These are phyloP conservation scores for Bombus fervidus DNA, from an alignment of 1,140 invertebrate species.

Conservation along the genomic window DNA sequence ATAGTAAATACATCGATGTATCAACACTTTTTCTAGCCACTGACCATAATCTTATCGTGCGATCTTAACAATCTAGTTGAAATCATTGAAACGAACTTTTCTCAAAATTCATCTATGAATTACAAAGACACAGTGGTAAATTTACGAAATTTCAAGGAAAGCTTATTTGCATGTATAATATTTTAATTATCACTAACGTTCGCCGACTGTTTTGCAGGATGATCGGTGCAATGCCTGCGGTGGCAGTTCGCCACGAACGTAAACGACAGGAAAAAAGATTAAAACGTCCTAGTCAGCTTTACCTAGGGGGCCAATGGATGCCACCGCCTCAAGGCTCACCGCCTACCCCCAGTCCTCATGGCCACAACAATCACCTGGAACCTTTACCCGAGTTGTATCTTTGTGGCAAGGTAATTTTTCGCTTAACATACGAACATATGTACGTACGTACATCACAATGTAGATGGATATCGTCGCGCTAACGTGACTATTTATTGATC, in stretches of 20 bases:
- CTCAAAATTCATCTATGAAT: too few species aligned
- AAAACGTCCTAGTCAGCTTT: constrained; percentile 88
- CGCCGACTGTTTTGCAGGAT: constrained; percentile 81
- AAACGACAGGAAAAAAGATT: constrained; percentile 88
- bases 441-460: constrained; percentile 12
- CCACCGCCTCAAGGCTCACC: constrained; percentile 84
- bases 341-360: constrained; percentile 83
- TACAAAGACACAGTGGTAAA: too few species aligned
- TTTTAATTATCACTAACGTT: background rate
- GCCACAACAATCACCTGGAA: constrained; percentile 82
- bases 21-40: too few species aligned
- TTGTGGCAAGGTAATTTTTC: constrained; percentile 86
- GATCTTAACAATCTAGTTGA: too few species aligned
- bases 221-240: constrained; percentile 93
- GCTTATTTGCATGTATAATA: too few species aligned
- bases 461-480: background rate
- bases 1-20: too few species aligned
- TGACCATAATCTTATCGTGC: too few species aligned
- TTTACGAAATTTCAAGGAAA: too few species aligned
- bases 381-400: constrained; percentile 87
- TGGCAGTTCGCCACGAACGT: constrained; percentile 91
- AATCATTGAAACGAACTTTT: too few species aligned
- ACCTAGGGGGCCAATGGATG: constrained; percentile 84
- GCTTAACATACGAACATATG: background rate
- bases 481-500: constrained; percentile 20